Percentiles rank a stretch among this genome's conserved stretches.
Evolutionary conservation across 2,797 vertebrate species (phyloP).

Genomic region (Tangara arthus): DNA sequence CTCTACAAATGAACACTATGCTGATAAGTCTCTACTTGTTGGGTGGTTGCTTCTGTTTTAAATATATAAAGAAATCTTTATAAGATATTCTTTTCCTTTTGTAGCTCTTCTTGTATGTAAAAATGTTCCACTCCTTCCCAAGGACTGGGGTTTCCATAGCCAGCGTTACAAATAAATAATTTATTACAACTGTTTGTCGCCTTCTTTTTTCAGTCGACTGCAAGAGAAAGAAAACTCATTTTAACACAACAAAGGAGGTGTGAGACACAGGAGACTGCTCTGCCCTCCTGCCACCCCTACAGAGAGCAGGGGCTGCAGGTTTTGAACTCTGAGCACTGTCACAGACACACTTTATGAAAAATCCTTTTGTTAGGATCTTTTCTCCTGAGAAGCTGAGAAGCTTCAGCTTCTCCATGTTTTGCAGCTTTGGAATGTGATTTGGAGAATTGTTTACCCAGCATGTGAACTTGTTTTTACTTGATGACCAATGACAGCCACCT

Average conservation of each 20-base stretch:
- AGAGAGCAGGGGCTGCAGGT: not conserved
- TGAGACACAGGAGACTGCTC: not conserved
- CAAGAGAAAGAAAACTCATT: conserved; percentile 63
- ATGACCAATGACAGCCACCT: not conserved
- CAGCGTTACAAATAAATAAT: conserved; percentile 80
- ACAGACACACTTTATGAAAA: not conserved
- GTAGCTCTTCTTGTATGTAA: conserved; percentile 78
- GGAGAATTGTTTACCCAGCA: not conserved
- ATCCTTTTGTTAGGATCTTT: not conserved
- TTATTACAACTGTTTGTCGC: conserved; percentile 97
- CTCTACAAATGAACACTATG: conserved; percentile 88
- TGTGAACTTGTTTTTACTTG: not conserved
- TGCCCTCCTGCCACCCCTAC: not conserved
- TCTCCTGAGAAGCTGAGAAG: not conserved
- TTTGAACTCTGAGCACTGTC: not conserved
- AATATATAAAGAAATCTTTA: conserved; percentile 86
- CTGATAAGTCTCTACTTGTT: conserved; percentile 82
- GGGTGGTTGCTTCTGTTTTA: conserved; percentile 75
- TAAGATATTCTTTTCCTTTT: conserved; percentile 82
- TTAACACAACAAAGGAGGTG: not conserved
- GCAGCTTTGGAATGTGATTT: not conserved
- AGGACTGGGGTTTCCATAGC: conserved; percentile 76
- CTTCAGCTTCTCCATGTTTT: not conserved
- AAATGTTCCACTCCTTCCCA: conserved; percentile 74
- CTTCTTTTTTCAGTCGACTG: conserved; percentile 99